A percentile compares a stretch with the other conserved stretches of the same genome.
These are phyloP conservation scores for Syrrhaptes paradoxus DNA, from an alignment of 2,113 vertebrate species.

Conservation along the genomic window DNA sequence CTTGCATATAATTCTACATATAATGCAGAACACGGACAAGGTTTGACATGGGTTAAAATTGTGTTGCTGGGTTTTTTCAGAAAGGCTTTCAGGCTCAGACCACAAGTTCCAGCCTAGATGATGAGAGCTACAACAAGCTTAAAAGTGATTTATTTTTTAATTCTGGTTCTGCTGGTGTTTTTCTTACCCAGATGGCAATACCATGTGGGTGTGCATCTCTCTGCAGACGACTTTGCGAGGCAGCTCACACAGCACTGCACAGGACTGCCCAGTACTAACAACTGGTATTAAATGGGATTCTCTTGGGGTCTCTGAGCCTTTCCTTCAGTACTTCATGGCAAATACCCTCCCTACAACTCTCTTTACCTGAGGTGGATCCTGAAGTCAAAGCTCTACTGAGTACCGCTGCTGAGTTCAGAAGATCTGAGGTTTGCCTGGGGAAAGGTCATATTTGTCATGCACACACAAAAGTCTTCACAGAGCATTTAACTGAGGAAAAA, in stretches of 20 bases:
- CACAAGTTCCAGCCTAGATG: not conserved
- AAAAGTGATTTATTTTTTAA: not conserved
- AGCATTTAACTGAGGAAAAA: not conserved
- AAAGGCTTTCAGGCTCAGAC: not conserved
- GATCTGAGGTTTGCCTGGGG: not conserved
- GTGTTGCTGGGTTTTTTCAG: not conserved
- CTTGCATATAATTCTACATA: not conserved
- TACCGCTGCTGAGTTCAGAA: not conserved
- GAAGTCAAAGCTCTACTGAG: not conserved
- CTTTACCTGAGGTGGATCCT: not conserved
- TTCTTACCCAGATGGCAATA: not conserved
- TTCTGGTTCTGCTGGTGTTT: not conserved
- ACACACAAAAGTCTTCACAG: not conserved
- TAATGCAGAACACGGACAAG: not conserved
- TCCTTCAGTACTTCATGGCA: not conserved
- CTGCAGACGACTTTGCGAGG: not conserved
- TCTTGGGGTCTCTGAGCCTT: not conserved
- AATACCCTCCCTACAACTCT: not conserved
- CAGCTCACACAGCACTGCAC: accelerated
- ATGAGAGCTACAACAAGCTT: not conserved
- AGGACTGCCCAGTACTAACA: not conserved
- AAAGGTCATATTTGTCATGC: not conserved
- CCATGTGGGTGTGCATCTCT: accelerated
- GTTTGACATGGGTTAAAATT: not conserved
- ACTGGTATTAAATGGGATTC: not conserved